A percentile compares a stretch with the other conserved stretches of the same genome.
phyloP scores from a whole-genome alignment of 2,797 vertebrate species.

The Percopsis omiscomaycus region DNA sequence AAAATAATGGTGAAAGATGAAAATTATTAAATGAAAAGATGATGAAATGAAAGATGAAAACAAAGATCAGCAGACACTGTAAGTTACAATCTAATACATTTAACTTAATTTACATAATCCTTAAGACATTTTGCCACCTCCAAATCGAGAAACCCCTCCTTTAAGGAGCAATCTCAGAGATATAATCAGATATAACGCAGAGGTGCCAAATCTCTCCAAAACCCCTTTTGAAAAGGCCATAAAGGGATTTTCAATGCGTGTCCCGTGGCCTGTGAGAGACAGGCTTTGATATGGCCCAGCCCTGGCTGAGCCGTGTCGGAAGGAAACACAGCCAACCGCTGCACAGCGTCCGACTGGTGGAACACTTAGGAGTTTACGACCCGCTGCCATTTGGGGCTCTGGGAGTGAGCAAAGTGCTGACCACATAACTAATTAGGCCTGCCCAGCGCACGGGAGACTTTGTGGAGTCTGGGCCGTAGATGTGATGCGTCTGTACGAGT shows the following conservation, averaged over 20 bases:
- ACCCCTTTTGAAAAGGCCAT: conserved; percentile 71
- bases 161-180: conserved; percentile 29
- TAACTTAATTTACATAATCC: no score
- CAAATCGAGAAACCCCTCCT: conserved; percentile 31
- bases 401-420: conserved; percentile 66
- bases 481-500: conserved; percentile 18
- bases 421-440: conserved; percentile 77
- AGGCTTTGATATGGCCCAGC: conserved; percentile 76
- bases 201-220: conserved; percentile 66
- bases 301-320: conserved; percentile 55
- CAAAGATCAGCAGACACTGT: no score
- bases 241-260: conserved; percentile 75
- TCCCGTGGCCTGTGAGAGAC: conserved; percentile 67
- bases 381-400: conserved; percentile 77
- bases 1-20: background rate
- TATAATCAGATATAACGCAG: conserved; percentile 59
- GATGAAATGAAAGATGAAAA: no score
- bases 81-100: no score
- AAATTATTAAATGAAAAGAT: no score
- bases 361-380: conserved; percentile 86
- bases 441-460: conserved; percentile 53
- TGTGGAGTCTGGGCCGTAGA: conserved; percentile 61
- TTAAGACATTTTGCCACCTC: background rate
- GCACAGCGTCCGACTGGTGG: conserved; percentile 80
- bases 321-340: conserved; percentile 71